phyloP scores from a whole-genome alignment of 1,140 invertebrate genomes.

The Drosophila elegans region DNA sequence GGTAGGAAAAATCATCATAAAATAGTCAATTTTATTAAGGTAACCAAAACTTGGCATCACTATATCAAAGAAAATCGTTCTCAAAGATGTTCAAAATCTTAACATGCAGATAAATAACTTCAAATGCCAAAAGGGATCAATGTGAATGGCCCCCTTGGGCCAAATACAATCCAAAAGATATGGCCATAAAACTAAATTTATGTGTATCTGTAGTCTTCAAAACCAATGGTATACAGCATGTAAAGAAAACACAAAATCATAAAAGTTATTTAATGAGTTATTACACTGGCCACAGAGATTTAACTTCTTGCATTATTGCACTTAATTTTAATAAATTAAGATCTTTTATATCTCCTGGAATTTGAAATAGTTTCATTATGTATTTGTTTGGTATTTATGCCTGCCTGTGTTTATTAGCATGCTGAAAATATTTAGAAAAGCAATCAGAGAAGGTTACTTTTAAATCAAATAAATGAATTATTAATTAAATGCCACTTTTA shows the following conservation, averaged over 20 bases:
- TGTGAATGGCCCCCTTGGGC: slow-evolving; percentile 37
- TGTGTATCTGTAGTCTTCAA: slow-evolving; percentile 13
- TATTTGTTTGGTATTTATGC: no score
- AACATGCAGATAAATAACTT: slow-evolving; percentile 36
- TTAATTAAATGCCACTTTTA: neutral
- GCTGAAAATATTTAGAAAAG: no score
- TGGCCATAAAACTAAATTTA: slow-evolving; percentile 63
- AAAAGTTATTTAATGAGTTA: slow-evolving; percentile 11
- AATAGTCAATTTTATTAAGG: slow-evolving; percentile 42
- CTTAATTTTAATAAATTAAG: neutral
- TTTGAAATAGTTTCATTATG: neutral
- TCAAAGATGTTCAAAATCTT: slow-evolving; percentile 37
- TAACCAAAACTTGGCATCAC: slow-evolving; percentile 17
- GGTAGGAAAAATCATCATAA: slow-evolving; percentile 29
- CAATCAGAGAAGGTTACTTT: no score
- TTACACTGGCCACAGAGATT: neutral
- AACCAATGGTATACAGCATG: slow-evolving; percentile 8
- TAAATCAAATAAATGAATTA: neutral
- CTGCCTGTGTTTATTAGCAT: no score
- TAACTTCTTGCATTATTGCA: neutral
- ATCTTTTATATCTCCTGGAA: neutral
- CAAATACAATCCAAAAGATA: slow-evolving; percentile 23
- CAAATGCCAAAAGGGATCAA: slow-evolving; percentile 45
- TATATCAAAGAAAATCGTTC: slow-evolving; percentile 35
- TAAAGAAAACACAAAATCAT: slow-evolving; percentile 12